phyloP scores from a whole-genome alignment of 2,113 vertebrate genomes.

The Tonatia bakeri region DNA sequence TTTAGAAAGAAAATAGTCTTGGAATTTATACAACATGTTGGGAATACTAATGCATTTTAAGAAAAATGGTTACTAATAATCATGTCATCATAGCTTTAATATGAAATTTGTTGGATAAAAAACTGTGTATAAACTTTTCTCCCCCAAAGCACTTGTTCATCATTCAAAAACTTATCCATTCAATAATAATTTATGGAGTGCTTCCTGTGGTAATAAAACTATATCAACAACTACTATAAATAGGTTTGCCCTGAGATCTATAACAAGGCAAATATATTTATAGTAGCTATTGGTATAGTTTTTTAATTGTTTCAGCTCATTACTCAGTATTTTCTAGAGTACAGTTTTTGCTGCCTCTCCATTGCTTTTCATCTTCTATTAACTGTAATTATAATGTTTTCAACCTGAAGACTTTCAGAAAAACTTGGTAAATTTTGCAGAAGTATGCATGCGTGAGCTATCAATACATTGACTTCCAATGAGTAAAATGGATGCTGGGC shows the following conservation, averaged over 20 bases:
- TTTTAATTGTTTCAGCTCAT: neutral
- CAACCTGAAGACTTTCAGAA: neutral
- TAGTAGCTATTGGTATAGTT: neutral
- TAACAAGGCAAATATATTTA: neutral
- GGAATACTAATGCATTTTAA: neutral
- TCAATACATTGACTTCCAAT: neutral
- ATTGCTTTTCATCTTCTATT: neutral
- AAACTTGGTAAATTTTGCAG: neutral
- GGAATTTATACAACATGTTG: neutral
- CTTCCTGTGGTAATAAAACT: neutral
- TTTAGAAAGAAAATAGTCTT: neutral
- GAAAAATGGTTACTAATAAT: neutral
- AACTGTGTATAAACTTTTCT: neutral
- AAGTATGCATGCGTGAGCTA: neutral
- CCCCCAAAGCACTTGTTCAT: neutral
- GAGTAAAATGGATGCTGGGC: neutral
- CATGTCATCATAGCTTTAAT: neutral
- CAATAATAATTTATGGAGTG: neutral
- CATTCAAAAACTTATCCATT: neutral
- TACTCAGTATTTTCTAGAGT: neutral
- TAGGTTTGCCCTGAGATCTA: neutral
- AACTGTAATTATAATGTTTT: neutral
- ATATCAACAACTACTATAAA: neutral
- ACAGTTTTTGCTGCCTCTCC: neutral
- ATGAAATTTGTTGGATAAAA: neutral